Evolutionary conservation across 2,113 vertebrate genomes (phyloP).

Genomic region (Lepisosteus osseus): DNA sequence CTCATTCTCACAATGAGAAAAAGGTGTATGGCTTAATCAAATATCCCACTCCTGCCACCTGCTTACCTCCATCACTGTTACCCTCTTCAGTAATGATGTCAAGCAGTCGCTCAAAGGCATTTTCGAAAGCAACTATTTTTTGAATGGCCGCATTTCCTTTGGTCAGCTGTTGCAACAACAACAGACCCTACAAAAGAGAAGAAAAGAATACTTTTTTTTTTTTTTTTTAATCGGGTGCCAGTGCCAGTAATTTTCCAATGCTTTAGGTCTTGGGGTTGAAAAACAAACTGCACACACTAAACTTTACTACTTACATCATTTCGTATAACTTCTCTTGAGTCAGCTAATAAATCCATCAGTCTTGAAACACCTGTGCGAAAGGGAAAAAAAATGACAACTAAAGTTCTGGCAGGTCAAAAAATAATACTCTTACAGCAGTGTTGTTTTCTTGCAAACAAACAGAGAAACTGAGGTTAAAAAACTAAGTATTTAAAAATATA

Average conservation of each 20-base stretch:
- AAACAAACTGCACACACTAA: not conserved
- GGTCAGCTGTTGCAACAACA: constrained; percentile 90
- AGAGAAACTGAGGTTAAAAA: not conserved
- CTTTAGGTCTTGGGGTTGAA: no score
- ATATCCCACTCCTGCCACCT: not conserved
- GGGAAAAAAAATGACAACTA: constrained; percentile 15
- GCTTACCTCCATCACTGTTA: constrained; percentile 90
- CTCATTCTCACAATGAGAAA: no score
- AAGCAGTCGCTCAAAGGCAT: constrained; percentile 91
- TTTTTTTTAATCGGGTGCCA: not conserved
- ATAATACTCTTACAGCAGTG: no score
- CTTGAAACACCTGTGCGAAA: constrained; percentile 83
- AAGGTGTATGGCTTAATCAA: no score
- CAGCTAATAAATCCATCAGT: constrained; percentile 91
- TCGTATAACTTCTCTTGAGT: constrained; percentile 95
- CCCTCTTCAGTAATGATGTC: constrained; percentile 96
- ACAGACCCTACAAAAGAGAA: constrained; percentile 70
- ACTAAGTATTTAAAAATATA: no score
- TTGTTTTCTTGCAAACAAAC: no score
- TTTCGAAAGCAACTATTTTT: constrained; percentile 98
- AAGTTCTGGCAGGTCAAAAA: no score
- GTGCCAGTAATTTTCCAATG: not conserved
- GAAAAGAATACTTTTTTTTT: constrained; percentile 15
- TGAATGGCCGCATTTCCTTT: constrained; percentile 97
- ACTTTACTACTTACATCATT: constrained; percentile 83